A percentile compares a stretch with the other conserved stretches of the same genome.
phyloP scores from a whole-genome alignment of 2,113 vertebrate genomes.

The Mesembrinibis cayennensis region DNA sequence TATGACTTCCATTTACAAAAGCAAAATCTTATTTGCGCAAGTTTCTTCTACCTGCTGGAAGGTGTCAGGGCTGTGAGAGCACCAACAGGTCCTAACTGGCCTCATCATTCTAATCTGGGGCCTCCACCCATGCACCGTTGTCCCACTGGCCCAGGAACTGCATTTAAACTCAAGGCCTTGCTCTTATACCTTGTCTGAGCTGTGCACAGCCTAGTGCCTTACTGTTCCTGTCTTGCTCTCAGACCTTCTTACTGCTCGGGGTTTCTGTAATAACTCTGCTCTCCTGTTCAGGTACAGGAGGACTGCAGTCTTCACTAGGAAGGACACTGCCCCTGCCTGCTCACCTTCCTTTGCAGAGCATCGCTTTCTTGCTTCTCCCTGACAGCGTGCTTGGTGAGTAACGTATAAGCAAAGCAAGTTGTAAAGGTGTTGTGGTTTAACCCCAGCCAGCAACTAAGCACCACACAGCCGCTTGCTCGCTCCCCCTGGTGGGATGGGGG shows the following conservation, averaged over 20 bases:
- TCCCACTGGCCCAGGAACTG: neutral
- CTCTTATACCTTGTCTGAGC: neutral
- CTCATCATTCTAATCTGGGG: neutral
- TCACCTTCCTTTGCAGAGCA: neutral
- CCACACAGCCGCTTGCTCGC: too few relatives aligned
- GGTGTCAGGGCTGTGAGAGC: neutral
- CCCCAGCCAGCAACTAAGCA: too few relatives aligned
- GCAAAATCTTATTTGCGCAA: neutral
- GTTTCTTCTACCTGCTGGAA: neutral
- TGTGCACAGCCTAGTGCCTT: neutral
- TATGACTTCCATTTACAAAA: neutral
- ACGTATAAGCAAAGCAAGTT: neutral
- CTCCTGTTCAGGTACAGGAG: neutral
- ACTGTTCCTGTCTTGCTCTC: neutral
- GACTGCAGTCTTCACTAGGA: neutral
- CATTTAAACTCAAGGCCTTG: neutral
- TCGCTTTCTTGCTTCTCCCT: neutral
- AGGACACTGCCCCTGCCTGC: neutral
- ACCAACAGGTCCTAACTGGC: neutral
- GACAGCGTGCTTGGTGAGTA: neutral
- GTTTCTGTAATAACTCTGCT: neutral
- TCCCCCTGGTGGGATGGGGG: too few relatives aligned
- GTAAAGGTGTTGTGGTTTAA: too few relatives aligned
- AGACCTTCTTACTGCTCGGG: neutral
- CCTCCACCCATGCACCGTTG: rapidly evolving